phyloP scores from a whole-genome alignment of 2,888 invertebrate species.

The Ferrisia virgata region DNA sequence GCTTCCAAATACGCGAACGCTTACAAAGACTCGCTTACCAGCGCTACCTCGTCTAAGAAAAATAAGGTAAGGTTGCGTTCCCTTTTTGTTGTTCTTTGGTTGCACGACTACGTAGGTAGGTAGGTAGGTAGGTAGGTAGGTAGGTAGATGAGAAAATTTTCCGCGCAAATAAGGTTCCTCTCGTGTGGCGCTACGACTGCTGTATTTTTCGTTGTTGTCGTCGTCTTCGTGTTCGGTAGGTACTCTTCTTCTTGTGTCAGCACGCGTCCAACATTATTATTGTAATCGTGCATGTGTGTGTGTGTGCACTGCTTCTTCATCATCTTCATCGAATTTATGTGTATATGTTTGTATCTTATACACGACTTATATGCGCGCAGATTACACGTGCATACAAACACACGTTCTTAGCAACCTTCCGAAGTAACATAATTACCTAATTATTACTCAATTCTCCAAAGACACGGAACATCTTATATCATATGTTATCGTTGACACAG shows the following conservation, averaged over 20 bases:
- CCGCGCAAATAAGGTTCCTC: background rate
- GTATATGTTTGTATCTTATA: background rate
- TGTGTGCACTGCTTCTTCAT: background rate
- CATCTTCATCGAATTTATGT: background rate
- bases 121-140: too few species aligned
- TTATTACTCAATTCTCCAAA: constrained; percentile 40
- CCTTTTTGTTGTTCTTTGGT: too few species aligned
- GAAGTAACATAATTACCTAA: constrained; percentile 42
- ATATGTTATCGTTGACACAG: constrained; percentile 41
- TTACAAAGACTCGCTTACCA: constrained; percentile 25
- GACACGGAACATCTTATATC: constrained; percentile 23
- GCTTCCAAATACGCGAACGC: constrained; percentile 20
- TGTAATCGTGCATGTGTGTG: background rate
- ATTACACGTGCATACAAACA: background rate
- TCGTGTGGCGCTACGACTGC: background rate
- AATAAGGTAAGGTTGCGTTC: constrained; percentile 22
- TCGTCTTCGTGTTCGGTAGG: background rate
- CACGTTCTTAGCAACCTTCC: background rate
- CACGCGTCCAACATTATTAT: constrained; percentile 23
- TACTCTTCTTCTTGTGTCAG: background rate
- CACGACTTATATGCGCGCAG: background rate
- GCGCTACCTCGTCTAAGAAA: constrained; percentile 22
- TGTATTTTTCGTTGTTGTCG: background rate
- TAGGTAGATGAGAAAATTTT: too few species aligned
- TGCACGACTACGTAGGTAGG: too few species aligned